Conservation (phyloP, 2,113 vertebrate genomes). For the Ahaetulla prasina region DNA sequence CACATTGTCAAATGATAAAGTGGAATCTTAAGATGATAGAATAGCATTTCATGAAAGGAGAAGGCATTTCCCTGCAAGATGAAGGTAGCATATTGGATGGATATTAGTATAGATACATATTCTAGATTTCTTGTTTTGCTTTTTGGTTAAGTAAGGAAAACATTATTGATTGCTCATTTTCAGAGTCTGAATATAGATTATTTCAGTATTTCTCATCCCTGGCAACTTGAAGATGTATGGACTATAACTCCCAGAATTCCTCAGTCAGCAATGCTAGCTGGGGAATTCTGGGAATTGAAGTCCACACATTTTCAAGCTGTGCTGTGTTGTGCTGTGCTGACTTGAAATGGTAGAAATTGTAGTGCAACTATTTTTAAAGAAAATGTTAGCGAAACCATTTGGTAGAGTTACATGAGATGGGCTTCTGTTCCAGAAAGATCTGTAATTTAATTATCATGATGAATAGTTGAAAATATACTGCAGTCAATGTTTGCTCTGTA, state of each 20-base stretch:
- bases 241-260: too few species aligned
- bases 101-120: too few species aligned
- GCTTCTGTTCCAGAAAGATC: background rate
- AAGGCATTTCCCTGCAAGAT: background rate
- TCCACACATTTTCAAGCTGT: too few species aligned
- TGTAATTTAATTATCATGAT: background rate
- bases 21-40: background rate
- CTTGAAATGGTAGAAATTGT: background rate
- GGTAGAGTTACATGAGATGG: background rate
- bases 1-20: background rate
- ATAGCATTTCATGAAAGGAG: background rate
- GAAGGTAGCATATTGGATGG: too few species aligned
- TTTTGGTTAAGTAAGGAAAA: background rate
- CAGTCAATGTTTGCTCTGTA: background rate
- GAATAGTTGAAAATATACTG: background rate
- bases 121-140: background rate
- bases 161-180: background rate
- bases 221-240: too few species aligned
- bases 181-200: background rate
- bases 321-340: background rate
- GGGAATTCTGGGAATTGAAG: too few species aligned
- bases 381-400: background rate
- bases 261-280: too few species aligned
- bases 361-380: background rate
- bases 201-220: background rate